Conservation (phyloP, 2,888 invertebrate genomes). For the Myopa tessellatipennis region DNA sequence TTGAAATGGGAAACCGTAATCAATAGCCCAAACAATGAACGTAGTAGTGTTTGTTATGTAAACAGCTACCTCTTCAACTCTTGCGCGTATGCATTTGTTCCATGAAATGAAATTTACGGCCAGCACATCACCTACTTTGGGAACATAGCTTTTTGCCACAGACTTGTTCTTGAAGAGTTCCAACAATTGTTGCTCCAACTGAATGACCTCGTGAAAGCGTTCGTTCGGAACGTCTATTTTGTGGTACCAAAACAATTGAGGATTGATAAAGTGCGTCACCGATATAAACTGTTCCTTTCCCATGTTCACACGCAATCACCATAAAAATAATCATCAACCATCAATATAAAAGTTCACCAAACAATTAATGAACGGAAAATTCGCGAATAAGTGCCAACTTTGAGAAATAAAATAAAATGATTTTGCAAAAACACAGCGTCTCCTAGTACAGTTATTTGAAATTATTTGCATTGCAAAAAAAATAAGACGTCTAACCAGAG, state of each 20-base stretch:
- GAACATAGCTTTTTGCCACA: conserved; percentile 40
- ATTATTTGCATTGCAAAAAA: no score
- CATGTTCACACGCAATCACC: conserved; percentile 30
- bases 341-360: no score
- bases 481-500: no score
- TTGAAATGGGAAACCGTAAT: conserved; percentile 55
- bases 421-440: no score
- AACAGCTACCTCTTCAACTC: conserved; percentile 48
- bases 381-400: no score
- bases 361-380: no score
- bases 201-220: conserved; percentile 42
- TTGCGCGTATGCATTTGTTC: conserved; percentile 54
- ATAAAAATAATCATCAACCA: no score
- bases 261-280: conserved; percentile 55
- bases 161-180: conserved; percentile 47
- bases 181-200: conserved; percentile 48
- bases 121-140: conserved; percentile 48
- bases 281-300: conserved; percentile 49
- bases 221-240: conserved; percentile 49
- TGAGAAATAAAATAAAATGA: no score
- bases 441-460: no score
- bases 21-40: conserved; percentile 54
- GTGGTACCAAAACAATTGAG: conserved; percentile 56
- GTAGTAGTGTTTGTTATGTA: conserved; percentile 44
- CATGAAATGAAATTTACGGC: conserved; percentile 52